Evolutionary conservation across 2,113 vertebrate species (phyloP), one percentile per base, ranked within the genome.

Genomic region (Melanotaenia duboulayi): DNA sequence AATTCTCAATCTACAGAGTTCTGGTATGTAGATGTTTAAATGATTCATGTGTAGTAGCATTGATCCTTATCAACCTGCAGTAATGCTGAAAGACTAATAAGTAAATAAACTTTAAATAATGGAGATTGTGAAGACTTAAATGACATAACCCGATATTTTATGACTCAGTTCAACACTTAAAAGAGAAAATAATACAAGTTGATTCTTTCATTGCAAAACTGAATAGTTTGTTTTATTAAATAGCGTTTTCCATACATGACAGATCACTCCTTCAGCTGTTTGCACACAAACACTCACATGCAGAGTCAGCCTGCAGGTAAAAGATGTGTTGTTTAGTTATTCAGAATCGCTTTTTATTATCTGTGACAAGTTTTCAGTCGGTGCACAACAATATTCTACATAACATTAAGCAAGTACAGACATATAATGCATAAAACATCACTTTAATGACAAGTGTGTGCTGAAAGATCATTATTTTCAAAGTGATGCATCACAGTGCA

Each of bases 151-250:
- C 4, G 12, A 51, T 49, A 42, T 48, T 78, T 9, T 70, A 19
- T 71, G 75, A 65, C 52, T 65, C 25, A 51, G 19, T 52, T 23
- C 12, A 32, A 42, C 51, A 39, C 20, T 37, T 5, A 37, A 62
- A 66, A 44, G 35, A 74, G 48, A 71, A 76, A 76, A 63, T 28
- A 44, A 76, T 48, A 50, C 68, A 80, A 49, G 44, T 35, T 59
- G 52, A 35, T 73, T 61, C 55, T 80, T 57, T 69, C 70, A 56
- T 28, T 39, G 55, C 10, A 4, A 58, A 76, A 72, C 42, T 25
- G 68, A 28, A 84, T 76, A 17, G 40, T 80, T 71, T 68, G 44
- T 62, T 70, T 74, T 54, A 79, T 71, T 67, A 81, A 65, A 77
- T 52, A 9, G 67, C 44, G 51, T 67, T 69, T 76, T 79, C 39